Evolutionary conservation across 2,113 vertebrate species (phyloP), one percentile per base, ranked within the genome.

Genomic region (Dipodomys stephensi): DNA sequence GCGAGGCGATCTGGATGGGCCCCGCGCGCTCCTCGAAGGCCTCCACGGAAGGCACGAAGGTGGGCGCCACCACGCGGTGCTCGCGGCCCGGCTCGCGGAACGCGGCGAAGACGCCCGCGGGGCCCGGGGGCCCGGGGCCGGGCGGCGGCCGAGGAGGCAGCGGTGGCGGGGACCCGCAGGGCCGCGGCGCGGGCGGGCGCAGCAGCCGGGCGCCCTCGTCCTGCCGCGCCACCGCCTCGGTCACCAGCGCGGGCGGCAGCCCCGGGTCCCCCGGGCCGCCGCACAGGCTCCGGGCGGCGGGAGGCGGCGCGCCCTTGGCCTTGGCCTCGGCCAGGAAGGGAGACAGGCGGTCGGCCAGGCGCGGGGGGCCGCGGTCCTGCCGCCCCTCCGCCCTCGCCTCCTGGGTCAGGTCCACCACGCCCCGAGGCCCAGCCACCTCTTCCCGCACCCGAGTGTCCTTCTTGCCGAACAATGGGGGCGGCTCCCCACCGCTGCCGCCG

Each of bases 31-130:
- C 99, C 0, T 99, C 99, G 0, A 99, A 99, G 97, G 99, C 98
- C 98, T 99, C 99, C 80, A 99, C 98, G 89, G 99, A 99, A 99
- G 99, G 99, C 99, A 99, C 99, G 22, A 99, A 99, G 88, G 99
- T 99, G 84, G 99, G 99, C 68, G 99, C 99, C 68, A 98, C 99
- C 94, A 99, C 99, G 94, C 99, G 98, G 98, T 99, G 99, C 98
- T 99, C 99, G 90, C 99, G 99, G 91, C 98, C 98, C 6, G 98
- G 97, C 93, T 99, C 99, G 93, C 99, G 99, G 93, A 98, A 98
- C 96, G 98, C 98, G 67, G 98, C 98, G 94, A 98, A 98, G 97
- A 98, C 97, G 94, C 97, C 97, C 46, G 98, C 96, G 87, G 98
- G 98, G 98, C 98, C 49, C 73, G 98, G 97, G 93, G 98, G 98